Evolutionary conservation across 2,113 vertebrate species (phyloP).

Genomic region (Ophiodon elongatus): DNA sequence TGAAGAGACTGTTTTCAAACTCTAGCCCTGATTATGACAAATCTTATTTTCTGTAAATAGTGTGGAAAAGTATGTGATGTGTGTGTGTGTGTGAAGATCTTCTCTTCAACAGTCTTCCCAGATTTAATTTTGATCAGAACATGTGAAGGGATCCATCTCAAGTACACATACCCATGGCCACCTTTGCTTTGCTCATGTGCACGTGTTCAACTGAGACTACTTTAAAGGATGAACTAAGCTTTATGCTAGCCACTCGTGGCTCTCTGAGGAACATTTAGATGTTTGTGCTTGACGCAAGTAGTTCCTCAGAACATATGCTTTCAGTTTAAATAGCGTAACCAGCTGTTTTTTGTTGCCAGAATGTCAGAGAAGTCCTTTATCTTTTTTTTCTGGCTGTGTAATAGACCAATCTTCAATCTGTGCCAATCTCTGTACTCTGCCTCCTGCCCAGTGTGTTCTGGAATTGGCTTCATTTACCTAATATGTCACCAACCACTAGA

Average conservation of each 20-base stretch:
- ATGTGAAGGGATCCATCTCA: background rate
- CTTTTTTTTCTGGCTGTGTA: background rate
- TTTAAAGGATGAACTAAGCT: background rate
- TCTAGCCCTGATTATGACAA: background rate
- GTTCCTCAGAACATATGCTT: conserved; percentile 9
- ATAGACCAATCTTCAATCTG: background rate
- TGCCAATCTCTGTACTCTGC: background rate
- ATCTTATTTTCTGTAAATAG: background rate
- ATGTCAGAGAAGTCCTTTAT: background rate
- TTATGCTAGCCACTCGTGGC: background rate
- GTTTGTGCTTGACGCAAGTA: background rate
- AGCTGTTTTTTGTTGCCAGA: background rate
- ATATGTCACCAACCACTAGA: background rate
- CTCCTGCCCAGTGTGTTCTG: background rate
- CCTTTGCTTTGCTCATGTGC: conserved; percentile 13
- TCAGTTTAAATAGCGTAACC: conserved; percentile 3
- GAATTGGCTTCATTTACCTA: background rate
- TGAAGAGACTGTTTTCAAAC: background rate
- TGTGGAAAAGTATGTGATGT: background rate
- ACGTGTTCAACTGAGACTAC: background rate
- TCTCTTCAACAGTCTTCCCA: background rate
- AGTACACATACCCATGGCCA: background rate
- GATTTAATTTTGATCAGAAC: background rate
- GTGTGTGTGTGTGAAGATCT: background rate
- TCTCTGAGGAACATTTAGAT: conserved; percentile 4